phyloP scores from a whole-genome alignment of 2,113 vertebrate genomes.

The Rhinogobius similis region DNA sequence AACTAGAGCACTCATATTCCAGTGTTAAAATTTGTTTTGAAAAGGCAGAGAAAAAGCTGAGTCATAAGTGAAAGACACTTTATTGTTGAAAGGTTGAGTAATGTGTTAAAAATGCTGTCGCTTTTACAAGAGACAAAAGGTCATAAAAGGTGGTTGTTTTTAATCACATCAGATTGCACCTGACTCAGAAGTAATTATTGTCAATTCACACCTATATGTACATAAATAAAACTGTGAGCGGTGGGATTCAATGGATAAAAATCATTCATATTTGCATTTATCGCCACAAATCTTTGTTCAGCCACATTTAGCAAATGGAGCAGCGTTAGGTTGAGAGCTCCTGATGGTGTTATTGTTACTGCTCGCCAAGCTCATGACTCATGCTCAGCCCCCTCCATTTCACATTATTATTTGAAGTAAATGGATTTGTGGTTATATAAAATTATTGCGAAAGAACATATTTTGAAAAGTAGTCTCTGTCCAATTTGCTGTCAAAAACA shows the following conservation, averaged over 20 bases:
- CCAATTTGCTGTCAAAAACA: not conserved
- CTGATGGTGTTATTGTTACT: slow-evolving; percentile 1
- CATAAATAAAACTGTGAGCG: not conserved
- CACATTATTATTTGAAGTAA: not conserved
- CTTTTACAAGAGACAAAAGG: not conserved
- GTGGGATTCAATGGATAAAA: not conserved
- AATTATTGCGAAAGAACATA: not conserved
- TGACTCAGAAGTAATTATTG: not conserved
- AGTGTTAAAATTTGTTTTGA: no score
- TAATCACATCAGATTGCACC: not conserved
- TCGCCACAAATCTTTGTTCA: not conserved
- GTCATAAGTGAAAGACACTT: no score
- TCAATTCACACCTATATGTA: not conserved
- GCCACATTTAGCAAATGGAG: not conserved
- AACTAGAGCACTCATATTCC: no score
- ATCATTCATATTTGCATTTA: slow-evolving; percentile 2
- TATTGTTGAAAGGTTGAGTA: no score
- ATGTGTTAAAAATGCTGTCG: not conserved
- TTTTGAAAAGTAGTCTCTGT: not conserved
- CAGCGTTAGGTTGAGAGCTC: not conserved
- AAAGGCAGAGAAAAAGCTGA: no score
- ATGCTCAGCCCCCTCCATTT: not conserved
- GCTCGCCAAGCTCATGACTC: not conserved
- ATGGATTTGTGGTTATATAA: not conserved
- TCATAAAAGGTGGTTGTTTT: not conserved